Base-by-base conservation (phyloP, 2,113 vertebrate genomes). In the Chaetura pelagica region DNA sequence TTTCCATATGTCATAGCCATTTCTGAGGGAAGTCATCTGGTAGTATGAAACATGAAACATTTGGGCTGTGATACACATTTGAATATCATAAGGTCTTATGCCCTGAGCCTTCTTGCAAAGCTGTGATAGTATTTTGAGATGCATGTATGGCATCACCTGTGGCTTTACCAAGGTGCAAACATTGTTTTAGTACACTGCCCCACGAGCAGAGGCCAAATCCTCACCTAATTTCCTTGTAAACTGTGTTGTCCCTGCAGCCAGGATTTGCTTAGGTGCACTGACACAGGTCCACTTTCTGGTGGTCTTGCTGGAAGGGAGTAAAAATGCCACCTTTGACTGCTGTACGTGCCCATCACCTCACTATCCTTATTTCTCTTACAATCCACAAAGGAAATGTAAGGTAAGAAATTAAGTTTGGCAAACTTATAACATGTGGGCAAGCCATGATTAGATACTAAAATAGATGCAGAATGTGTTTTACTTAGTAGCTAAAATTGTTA, bases 91-190 rank as follows among this genome's bases (percentile, higher is more conserved):
- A 0, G 4, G 17, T 14, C 66, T 76, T 69, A 62, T 55, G 26
- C 24, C 48, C 51, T 80, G n/a, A 26, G 62, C 18, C 59, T 51
- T 17, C 0, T 0, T 0, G 6, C 6, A 59, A 30, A 77, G 15
- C 69, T n/a, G 11, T 12, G 10, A 4, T 15, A 34, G 4, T 30
- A 10, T 22, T 82, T 48, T 52, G 67, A 69, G 63, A 20, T 10
- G 6, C 2, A 7, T 57, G 5, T 18, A 5, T 14, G 27, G 32
- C 52, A 79, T n/a, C 61, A 62, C 42, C 29, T 19, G 40, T 34
- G 48, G 23, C 30, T 52, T 66, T 82, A 19, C 62, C 34, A 35
- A 66, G 58, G 13, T 32, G 9, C 26, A 68, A 62, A 63, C 4
- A 7, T 3, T 19, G 15, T 57, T 57, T 91, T 63, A 34, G 23